Conservation (phyloP, 2,888 invertebrate genomes). For the Anthophora plumipes region DNA sequence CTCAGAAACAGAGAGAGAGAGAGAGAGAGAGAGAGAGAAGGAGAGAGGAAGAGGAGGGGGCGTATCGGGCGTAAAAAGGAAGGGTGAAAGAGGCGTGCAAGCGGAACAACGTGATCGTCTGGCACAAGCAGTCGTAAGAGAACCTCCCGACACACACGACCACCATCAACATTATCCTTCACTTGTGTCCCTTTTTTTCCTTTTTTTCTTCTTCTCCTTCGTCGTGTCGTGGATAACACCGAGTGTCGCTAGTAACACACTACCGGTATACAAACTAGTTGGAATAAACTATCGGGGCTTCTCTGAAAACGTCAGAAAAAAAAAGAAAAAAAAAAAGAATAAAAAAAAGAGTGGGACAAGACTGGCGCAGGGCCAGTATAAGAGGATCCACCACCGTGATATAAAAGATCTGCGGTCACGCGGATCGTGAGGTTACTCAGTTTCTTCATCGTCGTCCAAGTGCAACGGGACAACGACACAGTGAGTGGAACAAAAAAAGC, state of each 20-base stretch:
- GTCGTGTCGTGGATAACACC: no score
- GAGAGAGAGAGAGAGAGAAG: no score
- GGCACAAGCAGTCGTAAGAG: constrained; percentile 63
- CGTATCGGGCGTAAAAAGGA: constrained; percentile 49
- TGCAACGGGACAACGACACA: constrained; percentile 63
- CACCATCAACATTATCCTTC: no score
- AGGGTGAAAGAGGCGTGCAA: constrained; percentile 63
- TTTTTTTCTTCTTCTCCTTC: background rate
- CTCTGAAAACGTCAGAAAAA: no score
- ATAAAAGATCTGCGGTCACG: constrained; percentile 70
- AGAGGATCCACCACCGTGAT: constrained; percentile 67
- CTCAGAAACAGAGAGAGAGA: no score
- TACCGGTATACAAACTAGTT: no score
- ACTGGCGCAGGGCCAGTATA: constrained; percentile 74
- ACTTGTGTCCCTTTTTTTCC: constrained; percentile 31
- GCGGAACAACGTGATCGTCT: constrained; percentile 60
- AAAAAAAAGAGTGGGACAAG: constrained; percentile 65
- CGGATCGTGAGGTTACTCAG: constrained; percentile 60
- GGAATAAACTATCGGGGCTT: no score
- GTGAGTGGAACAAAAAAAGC: constrained; percentile 66
- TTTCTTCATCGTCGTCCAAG: constrained; percentile 75
- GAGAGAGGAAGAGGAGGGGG: constrained; percentile 15
- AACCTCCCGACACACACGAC: constrained; percentile 67
- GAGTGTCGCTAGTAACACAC: constrained; percentile 19
- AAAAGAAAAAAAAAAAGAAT: no score